Base-by-base conservation (phyloP, 1,140 invertebrate genomes). In the Cherax quadricarinatus region DNA sequence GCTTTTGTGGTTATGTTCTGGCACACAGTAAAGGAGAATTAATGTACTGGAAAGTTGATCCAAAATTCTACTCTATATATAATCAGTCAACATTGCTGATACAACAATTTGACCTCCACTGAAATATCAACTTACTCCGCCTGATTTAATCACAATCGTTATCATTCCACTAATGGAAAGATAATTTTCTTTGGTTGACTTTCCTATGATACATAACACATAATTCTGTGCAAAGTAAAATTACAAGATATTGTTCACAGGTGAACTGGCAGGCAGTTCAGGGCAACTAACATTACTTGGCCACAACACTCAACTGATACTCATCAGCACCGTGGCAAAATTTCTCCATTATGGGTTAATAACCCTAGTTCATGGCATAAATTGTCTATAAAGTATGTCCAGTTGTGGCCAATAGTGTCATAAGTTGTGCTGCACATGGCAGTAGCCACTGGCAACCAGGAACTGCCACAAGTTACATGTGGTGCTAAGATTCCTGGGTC, bases 181-280 rank as follows among this genome's bases (percentile, higher is more conserved):
- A 73, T 86, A 73, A 86, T 73, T 84, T 89, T 89, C 88, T 89
- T 89, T 89, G 88, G 88, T 89, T 73, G 82, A 83, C 80, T 73
- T 83, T 89, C 80, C 80, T 89, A 83, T 66, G 53, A 89, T 83
- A 89, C 53, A 89, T 51, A 60, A 73, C 81, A 83, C 70, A 89
- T 66, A 51, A 75, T 51, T 75, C 49, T 60, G 57, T 60, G 51
- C 57, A 48, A 83, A 24, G 21, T 83, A 57, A 83, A 60, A 83
- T 79, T 79, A 79, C 78, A 80, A 80, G 14, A 80, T 83, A 83
- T 60, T 57, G 81, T 79, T 80, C 86, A 88, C n/a, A 60, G n/a
- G 10, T 80, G 86, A 88, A 88, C 86, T 80, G 86, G 75, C 86
- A 88, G 51, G 30, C 48, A 87, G 86, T 80, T 88, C 86, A 88